phyloP scores from a whole-genome alignment of 1,140 invertebrate species.

The Drosophila pruinosa region DNA sequence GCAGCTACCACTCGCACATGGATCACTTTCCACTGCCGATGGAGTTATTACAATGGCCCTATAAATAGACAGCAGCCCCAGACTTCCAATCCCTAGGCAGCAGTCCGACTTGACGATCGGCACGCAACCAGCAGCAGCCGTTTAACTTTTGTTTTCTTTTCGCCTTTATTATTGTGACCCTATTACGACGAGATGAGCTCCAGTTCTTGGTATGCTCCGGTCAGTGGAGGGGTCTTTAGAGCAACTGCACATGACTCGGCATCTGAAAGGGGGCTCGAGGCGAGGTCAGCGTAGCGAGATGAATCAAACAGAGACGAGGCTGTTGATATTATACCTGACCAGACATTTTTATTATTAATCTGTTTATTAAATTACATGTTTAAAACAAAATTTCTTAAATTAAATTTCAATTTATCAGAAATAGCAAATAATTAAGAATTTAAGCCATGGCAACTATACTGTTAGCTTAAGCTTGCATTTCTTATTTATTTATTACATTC shows the following conservation, averaged over 20 bases:
- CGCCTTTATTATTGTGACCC: conserved; percentile 49
- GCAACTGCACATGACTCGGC: too few species aligned
- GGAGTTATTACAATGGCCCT: conserved; percentile 60
- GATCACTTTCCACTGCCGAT: conserved; percentile 33
- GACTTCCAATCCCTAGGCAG: neutral
- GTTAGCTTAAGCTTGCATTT: too few species aligned
- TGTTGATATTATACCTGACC: neutral
- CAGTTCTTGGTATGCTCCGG: neutral
- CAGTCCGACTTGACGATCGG: conserved; percentile 30
- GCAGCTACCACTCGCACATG: neutral
- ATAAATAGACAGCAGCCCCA: conserved; percentile 44
- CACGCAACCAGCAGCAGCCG: conserved; percentile 45
- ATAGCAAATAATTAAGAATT: too few species aligned
- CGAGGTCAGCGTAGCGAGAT: neutral
- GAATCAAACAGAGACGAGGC: neutral
- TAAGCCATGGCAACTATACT: too few species aligned
- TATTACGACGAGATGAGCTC: conserved; percentile 22
- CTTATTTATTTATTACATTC: too few species aligned
- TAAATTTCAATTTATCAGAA: too few species aligned
- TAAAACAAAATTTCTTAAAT: too few species aligned
- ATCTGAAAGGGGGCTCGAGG: neutral
- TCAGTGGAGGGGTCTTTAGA: neutral
- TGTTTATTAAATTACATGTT: too few species aligned
- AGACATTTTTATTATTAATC: neutral
- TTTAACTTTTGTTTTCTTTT: conserved; percentile 43